These are phyloP conservation scores for Eudasyphora cyanicolor DNA, from an alignment of 2,888 invertebrate genomes.

Conservation along the genomic window DNA sequence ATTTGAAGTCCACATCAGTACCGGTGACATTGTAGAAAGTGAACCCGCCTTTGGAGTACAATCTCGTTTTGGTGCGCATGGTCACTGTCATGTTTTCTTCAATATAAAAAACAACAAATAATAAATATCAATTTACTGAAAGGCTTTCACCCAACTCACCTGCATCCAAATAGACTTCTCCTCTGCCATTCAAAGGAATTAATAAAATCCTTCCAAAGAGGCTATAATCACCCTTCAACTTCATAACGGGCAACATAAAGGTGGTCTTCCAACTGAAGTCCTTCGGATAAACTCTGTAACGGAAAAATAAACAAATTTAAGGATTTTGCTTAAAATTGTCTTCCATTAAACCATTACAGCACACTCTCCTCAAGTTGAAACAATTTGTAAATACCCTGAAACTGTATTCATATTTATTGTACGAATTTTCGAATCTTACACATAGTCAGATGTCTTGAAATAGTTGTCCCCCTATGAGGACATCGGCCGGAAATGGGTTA, in stretches of 20 bases:
- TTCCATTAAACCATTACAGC: too few relatives aligned
- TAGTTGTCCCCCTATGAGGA: too few relatives aligned
- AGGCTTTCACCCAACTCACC: conserved; percentile 80
- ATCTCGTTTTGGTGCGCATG: conserved; percentile 84
- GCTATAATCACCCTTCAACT: conserved; percentile 86
- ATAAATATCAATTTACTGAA: neutral
- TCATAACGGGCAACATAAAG: conserved; percentile 84
- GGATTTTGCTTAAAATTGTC: too few relatives aligned
- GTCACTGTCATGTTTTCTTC: conserved; percentile 85
- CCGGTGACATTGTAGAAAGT: conserved; percentile 86
- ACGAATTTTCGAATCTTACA: too few relatives aligned
- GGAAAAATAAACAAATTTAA: neutral
- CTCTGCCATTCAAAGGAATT: conserved; percentile 86
- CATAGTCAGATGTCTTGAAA: too few relatives aligned
- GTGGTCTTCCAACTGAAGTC: conserved; percentile 87
- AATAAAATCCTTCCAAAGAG: conserved; percentile 86
- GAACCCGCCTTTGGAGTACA: conserved; percentile 84
- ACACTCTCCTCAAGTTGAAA: too few relatives aligned
- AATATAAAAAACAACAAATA: neutral
- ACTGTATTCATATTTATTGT: too few relatives aligned
- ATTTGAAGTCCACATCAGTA: conserved; percentile 85
- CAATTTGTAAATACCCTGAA: too few relatives aligned
- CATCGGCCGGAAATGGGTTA: neutral
- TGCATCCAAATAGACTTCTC: conserved; percentile 87
- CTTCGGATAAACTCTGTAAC: conserved; percentile 83